phyloP scores from a whole-genome alignment of 2,888 invertebrate genomes.

The Trichopoda pennipes region DNA sequence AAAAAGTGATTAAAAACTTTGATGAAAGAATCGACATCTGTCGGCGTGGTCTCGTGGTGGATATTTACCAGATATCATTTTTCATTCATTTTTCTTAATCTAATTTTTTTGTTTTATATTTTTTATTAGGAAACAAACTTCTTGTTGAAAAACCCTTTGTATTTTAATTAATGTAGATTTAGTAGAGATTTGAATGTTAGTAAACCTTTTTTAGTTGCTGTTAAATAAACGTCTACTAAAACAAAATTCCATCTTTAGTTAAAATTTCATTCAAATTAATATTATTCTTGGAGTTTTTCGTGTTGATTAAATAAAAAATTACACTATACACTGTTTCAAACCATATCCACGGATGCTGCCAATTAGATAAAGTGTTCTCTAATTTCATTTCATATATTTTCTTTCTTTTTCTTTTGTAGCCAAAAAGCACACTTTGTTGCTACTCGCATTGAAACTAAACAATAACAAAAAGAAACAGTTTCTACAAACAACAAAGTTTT shows the following conservation, averaged over 20 bases:
- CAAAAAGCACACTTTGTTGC: not conserved
- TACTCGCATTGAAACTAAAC: not conserved
- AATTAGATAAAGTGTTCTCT: conserved; percentile 75
- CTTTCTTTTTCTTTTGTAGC: conserved; percentile 14
- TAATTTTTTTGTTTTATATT: too few relatives aligned
- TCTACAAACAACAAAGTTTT: conserved; percentile 34
- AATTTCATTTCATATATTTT: conserved; percentile 76
- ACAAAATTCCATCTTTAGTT: not conserved
- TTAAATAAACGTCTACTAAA: conserved; percentile 20
- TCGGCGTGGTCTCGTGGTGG: too few relatives aligned
- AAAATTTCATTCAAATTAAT: not conserved
- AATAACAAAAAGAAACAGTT: not conserved
- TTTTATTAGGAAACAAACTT: too few relatives aligned
- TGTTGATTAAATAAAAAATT: conserved; percentile 32
- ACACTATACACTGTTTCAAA: conserved; percentile 76
- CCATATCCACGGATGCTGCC: conserved; percentile 78
- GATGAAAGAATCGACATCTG: too few relatives aligned
- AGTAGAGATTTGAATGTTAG: conserved; percentile 21
- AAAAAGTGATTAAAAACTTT: too few relatives aligned
- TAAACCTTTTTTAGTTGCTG: not conserved
- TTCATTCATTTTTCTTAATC: too few relatives aligned
- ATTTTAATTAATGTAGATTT: conserved; percentile 42
- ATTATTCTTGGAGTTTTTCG: not conserved
- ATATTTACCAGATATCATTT: too few relatives aligned
- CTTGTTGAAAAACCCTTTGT: too few relatives aligned